Conservation (phyloP, 1,140 invertebrate species). For the Popillia japonica region DNA sequence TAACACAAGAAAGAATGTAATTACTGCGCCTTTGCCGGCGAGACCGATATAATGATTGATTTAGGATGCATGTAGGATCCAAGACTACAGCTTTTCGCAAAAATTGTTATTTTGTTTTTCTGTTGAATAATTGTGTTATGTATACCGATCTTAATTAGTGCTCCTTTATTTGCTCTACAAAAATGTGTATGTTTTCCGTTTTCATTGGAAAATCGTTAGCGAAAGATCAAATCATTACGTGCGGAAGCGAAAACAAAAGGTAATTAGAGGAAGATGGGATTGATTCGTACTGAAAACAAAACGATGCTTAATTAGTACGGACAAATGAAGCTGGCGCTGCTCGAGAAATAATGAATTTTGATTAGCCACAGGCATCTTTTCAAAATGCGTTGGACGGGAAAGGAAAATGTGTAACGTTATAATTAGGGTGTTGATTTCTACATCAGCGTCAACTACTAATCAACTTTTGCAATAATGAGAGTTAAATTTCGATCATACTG, state of each 20-base stretch:
- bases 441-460: too few species aligned
- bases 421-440: neutral
- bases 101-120: neutral
- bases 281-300: neutral
- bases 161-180: neutral
- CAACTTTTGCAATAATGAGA: too few species aligned
- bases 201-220: neutral
- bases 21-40: too few species aligned
- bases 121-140: too few species aligned
- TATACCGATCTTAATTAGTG: neutral
- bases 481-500: too few species aligned
- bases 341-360: neutral
- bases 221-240: neutral
- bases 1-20: too few species aligned
- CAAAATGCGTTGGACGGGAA: neutral
- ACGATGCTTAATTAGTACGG: neutral
- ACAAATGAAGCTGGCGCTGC: neutral
- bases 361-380: neutral
- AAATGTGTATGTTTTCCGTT: neutral
- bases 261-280: slow-evolving; percentile 11
- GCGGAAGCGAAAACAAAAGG: neutral
- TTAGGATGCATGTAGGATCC: too few species aligned
- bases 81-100: neutral
- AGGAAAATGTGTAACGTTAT: neutral
- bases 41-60: too few species aligned